These are phyloP conservation scores for Montipora sp. DNA, from an alignment of 64 coral and sea anemone species.

Conservation along the genomic window DNA sequence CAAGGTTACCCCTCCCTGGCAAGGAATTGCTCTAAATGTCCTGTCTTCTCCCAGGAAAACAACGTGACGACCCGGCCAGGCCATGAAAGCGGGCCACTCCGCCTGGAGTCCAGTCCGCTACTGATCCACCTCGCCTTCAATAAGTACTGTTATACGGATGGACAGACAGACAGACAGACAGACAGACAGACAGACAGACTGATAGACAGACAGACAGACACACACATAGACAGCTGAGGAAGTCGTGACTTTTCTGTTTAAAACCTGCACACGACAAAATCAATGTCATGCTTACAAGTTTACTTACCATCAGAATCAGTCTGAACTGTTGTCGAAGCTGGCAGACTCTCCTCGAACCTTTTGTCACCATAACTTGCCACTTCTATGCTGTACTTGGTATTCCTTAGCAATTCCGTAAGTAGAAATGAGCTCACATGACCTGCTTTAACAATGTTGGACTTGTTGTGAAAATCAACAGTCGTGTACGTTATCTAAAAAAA, in stretches of 20 bases:
- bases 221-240: no score
- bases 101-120: no score
- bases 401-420: slow-evolving; percentile 51
- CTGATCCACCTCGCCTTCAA: no score
- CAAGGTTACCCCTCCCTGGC: no score
- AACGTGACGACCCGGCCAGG: no score
- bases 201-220: no score
- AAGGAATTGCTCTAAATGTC: no score
- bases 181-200: no score
- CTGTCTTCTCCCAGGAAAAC: no score
- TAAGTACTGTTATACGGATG: no score
- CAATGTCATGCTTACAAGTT: neutral
- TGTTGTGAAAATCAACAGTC: slow-evolving; percentile 2
- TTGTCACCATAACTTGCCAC: slow-evolving; percentile 66
- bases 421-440: slow-evolving; percentile 63
- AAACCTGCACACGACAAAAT: neutral
- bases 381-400: slow-evolving; percentile 55
- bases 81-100: no score
- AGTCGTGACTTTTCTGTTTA: neutral
- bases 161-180: no score
- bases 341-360: slow-evolving; percentile 43
- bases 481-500: slow-evolving; percentile 67
- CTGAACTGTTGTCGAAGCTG: slow-evolving; percentile 35
- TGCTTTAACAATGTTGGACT: neutral
- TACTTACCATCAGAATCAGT: slow-evolving; percentile 74